phyloP scores from a whole-genome alignment of 2,113 vertebrate genomes.

The Macaca fascicularis region T2T-MFA8v1.1 NC_088392.1:11779501-11780000 shows the following conservation, averaged over 20 bases:
- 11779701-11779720: background rate
- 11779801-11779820: background rate
- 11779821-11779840: background rate
- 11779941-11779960: background rate
- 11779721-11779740: too few species aligned
- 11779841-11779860: background rate
- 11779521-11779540: too few species aligned
- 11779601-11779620: too few species aligned
- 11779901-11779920: background rate
- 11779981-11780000: background rate
- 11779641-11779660: too few species aligned
- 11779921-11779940: background rate
- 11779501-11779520: too few species aligned
- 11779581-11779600: too few species aligned
- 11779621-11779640: too few species aligned
- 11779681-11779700: background rate
- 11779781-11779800: background rate
- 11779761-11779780: too few species aligned
- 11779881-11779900: background rate
- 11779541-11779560: too few species aligned
- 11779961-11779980: background rate
- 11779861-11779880: background rate
- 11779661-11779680: too few species aligned
- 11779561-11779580: too few species aligned
- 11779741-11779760: background rate